phyloP scores from a whole-genome alignment of 2,888 invertebrate genomes.

The Scrobipalpa costella region DNA sequence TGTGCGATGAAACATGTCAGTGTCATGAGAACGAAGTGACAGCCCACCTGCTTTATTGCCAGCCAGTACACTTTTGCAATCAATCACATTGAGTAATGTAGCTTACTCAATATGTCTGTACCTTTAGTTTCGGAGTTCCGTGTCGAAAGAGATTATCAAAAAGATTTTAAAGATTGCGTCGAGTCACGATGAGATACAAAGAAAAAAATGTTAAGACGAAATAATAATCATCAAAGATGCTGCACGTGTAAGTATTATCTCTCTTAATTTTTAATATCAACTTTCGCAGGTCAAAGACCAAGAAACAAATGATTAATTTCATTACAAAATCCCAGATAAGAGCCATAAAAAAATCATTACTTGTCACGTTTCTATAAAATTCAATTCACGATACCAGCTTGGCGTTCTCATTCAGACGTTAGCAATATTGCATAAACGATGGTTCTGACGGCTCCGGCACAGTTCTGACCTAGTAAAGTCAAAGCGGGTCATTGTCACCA shows the following conservation, averaged over 20 bases:
- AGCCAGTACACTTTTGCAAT: slow-evolving; percentile 45
- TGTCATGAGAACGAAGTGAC: neutral
- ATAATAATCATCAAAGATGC: neutral
- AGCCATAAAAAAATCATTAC: neutral
- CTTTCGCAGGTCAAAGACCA: slow-evolving; percentile 9
- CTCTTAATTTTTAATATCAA: neutral
- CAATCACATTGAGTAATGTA: slow-evolving; percentile 42
- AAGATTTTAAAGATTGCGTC: slow-evolving; percentile 20
- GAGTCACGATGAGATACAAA: slow-evolving; percentile 1
- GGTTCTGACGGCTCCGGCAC: neutral
- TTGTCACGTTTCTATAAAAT: slow-evolving; percentile 1
- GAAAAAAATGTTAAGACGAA: neutral
- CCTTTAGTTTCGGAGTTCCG: slow-evolving; percentile 31
- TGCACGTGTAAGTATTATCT: no score
- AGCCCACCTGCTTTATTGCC: slow-evolving; percentile 29
- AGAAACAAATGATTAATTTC: neutral
- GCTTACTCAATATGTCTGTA: slow-evolving; percentile 61
- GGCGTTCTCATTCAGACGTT: slow-evolving; percentile 52
- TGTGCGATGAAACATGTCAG: slow-evolving; percentile 41
- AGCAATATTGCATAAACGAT: slow-evolving; percentile 70
- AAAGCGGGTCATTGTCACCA: slow-evolving; percentile 76
- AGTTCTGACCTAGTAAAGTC: slow-evolving; percentile 62
- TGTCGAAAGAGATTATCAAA: slow-evolving; percentile 36
- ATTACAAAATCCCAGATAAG: no score
- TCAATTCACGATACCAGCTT: slow-evolving; percentile 6